phyloP scores from a whole-genome alignment of 2,888 invertebrate species.

The Machimus atricapillus region DNA sequence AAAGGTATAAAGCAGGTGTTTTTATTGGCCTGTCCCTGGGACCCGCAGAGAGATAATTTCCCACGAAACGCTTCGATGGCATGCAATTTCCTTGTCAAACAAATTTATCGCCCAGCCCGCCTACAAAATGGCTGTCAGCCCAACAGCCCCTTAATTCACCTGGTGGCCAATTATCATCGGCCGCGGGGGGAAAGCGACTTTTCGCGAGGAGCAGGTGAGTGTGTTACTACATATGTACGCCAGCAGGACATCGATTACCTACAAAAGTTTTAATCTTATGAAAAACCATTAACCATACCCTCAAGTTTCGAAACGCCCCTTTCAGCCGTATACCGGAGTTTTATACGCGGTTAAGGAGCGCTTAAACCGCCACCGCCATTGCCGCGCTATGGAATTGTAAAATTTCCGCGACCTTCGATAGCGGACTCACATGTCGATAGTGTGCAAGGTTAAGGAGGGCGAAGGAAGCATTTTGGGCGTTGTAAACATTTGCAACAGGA shows the following conservation, averaged over 20 bases:
- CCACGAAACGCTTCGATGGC: not conserved
- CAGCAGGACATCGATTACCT: not conserved
- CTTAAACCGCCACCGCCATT: not conserved
- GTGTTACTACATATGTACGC: not conserved
- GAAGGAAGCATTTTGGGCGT: not conserved
- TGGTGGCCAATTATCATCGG: not conserved
- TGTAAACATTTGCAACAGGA: slow-evolving; percentile 22
- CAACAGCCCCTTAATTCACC: not conserved
- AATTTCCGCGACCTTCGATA: slow-evolving; percentile 12
- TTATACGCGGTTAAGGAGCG: not conserved
- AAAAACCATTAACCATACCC: slow-evolving; percentile 5
- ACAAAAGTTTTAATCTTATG: not conserved
- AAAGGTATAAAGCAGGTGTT: not conserved
- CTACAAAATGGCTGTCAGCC: not conserved
- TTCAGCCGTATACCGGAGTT: not conserved
- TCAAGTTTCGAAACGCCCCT: slow-evolving; percentile 16
- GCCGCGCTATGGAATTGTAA: not conserved
- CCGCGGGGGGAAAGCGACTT: not conserved
- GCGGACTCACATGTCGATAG: slow-evolving; percentile 10
- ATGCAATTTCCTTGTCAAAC: slow-evolving; percentile 1
- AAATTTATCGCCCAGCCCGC: not conserved
- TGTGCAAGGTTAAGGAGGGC: not conserved
- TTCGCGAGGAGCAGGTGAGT: not conserved
- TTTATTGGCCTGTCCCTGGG: not conserved
- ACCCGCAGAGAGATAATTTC: not conserved